These are phyloP conservation scores for Megastigmus dorsalis DNA, from an alignment of 2,888 invertebrate genomes.

Conservation along the genomic window DNA sequence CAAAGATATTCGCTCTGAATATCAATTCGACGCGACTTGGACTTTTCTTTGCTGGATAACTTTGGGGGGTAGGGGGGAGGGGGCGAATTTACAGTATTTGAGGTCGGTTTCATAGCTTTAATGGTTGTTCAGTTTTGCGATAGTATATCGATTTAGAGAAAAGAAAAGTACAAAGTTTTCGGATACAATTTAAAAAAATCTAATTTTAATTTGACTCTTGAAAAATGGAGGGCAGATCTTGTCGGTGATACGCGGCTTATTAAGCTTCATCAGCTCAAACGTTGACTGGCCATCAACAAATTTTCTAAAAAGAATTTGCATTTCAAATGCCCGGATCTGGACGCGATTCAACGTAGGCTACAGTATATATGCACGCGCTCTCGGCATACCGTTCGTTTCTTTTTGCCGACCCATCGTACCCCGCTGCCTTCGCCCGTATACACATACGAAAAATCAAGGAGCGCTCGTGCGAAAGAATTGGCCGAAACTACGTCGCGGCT, in stretches of 20 bases:
- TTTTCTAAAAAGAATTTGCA: slow-evolving; percentile 34
- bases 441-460: slow-evolving; percentile 34
- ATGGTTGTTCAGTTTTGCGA: too few species aligned
- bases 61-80: not conserved
- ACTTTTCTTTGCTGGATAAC: too few species aligned
- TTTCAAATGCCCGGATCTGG: slow-evolving; percentile 23
- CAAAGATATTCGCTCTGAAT: slow-evolving; percentile 9
- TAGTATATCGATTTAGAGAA: too few species aligned
- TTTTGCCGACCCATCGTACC: slow-evolving; percentile 7
- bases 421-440: slow-evolving; percentile 1
- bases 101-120: too few species aligned
- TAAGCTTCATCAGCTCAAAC: slow-evolving; percentile 1
- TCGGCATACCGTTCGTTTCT: not conserved
- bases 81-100: not conserved
- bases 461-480: slow-evolving; percentile 60
- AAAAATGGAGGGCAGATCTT: too few species aligned
- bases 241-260: too few species aligned
- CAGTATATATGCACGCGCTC: too few species aligned
- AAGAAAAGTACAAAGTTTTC: too few species aligned
- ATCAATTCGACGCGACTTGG: too few species aligned
- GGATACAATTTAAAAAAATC: too few species aligned
- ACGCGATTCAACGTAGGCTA: too few species aligned
- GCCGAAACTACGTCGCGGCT: slow-evolving; percentile 61
- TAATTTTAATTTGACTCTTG: too few species aligned
- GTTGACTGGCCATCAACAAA: slow-evolving; percentile 19